A percentile compares a stretch with the other conserved stretches of the same genome.
Conservation (phyloP, 2,797 vertebrate species). For the Synanceia verrucosa region DNA sequence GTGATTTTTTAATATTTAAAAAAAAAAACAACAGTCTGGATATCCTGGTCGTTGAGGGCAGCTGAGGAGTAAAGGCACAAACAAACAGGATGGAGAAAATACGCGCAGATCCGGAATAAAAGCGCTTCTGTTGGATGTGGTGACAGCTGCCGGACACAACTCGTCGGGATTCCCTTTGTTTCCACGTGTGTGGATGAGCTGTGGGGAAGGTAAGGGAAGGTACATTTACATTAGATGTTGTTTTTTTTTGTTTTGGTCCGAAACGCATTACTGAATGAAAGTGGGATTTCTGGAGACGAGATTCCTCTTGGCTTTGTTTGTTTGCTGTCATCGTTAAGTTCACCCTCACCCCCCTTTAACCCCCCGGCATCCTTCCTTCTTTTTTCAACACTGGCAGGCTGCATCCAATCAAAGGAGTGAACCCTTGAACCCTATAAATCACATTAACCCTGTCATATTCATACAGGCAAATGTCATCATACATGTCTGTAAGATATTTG, state of each 20-base stretch:
- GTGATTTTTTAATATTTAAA: slow-evolving; percentile 18
- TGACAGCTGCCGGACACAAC: slow-evolving; percentile 34
- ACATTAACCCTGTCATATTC: background rate
- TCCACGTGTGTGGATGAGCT: slow-evolving; percentile 71
- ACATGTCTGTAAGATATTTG: background rate
- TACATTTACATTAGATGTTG: background rate
- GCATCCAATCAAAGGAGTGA: background rate
- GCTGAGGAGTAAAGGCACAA: slow-evolving; percentile 17
- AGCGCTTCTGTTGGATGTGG: background rate
- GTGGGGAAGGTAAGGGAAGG: slow-evolving; percentile 43
- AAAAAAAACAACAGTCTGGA: slow-evolving; percentile 2
- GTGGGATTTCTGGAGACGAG: background rate
- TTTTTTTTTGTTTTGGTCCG: background rate
- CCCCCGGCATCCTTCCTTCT: background rate
- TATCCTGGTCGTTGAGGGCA: background rate
- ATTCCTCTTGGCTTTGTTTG: slow-evolving; percentile 22
- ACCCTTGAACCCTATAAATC: background rate
- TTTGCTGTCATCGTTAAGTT: slow-evolving; percentile 29
- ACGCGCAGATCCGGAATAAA: slow-evolving; percentile 1
- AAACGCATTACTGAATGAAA: background rate
- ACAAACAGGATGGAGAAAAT: slow-evolving; percentile 32
- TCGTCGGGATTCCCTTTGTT: slow-evolving; percentile 76
- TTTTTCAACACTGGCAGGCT: background rate
- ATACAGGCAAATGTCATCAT: background rate
- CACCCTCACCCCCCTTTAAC: background rate